Base-by-base conservation (phyloP, 2,888 invertebrate species). In the Omphaloscelis lunosa region DNA sequence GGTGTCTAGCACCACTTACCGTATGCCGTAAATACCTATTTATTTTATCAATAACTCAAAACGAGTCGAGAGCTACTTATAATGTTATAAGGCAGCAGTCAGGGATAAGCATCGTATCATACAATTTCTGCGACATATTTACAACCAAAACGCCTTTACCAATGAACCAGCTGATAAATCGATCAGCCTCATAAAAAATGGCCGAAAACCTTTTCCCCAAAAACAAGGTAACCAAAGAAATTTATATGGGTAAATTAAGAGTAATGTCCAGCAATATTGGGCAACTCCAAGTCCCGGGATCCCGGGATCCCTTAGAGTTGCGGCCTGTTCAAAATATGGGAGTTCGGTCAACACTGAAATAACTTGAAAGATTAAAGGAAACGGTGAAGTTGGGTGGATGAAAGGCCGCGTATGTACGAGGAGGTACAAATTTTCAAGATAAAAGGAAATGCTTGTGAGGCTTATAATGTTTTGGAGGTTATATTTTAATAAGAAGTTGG, bases 191-290 rank as follows among this genome's bases (percentile, higher is more conserved):
- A 62, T 77, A 77, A 72, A 80, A 80, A 77, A 84, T 58, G 34
- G n/a, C 70, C 27, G 27, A 59, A 45, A 51, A 27, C n/a, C 75
- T 67, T 34, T 70, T 3, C n/a, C 27, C 34, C n/a, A 59, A 23
- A 78, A 80, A 73, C 70, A 63, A 34, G 71, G 80, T 70, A 72
- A 58, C 72, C 71, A 53, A 71, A 80, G 63, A 72, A 82, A 88
- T 88, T 85, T 88, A 88, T 86, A 79, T 82, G 85, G 89, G 89
- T 89, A 83, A 78, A 84, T 84, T 77, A 81, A 86, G 85, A 88
- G 76, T 88, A 86, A 88, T 88, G 89, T 72, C 69, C 71, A 48
- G 58, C 77, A 72, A 85, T 83, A 88, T 83, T 83, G 81, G 65
- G 48, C 9, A 84, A 79, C 71, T 75, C 39, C 56, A 17, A 71